phyloP scores from a whole-genome alignment of 2,888 invertebrate genomes.

The Agrochola circellaris region DNA sequence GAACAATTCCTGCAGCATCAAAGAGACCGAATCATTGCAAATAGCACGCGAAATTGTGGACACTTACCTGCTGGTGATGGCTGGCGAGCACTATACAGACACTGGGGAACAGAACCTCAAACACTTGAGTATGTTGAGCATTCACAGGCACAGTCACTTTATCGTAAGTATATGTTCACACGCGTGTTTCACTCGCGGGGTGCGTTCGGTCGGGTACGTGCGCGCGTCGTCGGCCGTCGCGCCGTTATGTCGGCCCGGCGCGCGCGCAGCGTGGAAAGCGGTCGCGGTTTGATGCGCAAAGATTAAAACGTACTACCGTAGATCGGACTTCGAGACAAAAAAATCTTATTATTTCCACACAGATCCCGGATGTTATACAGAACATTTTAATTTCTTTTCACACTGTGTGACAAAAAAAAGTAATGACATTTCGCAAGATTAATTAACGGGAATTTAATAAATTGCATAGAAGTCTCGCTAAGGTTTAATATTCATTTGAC shows the following conservation, averaged over 20 bases:
- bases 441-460: constrained; percentile 61
- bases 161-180: constrained; percentile 68
- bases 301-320: constrained; percentile 65
- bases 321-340: constrained; percentile 39
- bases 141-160: constrained; percentile 73
- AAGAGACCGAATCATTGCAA: constrained; percentile 67
- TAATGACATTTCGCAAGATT: constrained; percentile 43
- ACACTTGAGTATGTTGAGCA: constrained; percentile 48
- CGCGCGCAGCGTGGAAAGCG: constrained; percentile 79
- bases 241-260: constrained; percentile 84
- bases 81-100: constrained; percentile 18
- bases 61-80: constrained; percentile 61
- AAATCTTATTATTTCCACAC: constrained; percentile 42
- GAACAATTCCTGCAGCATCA: constrained; percentile 66
- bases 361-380: constrained; percentile 34
- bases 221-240: constrained; percentile 76
- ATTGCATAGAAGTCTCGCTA: constrained; percentile 24
- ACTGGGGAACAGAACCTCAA: constrained; percentile 47
- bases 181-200: constrained; percentile 72
- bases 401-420: constrained; percentile 45
- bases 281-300: constrained; percentile 75
- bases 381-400: constrained; percentile 47
- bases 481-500: constrained; percentile 35
- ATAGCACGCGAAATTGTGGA: constrained; percentile 61
- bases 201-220: constrained; percentile 45